Percentiles rank a stretch among this genome's conserved stretches.
Evolutionary conservation across 2,113 vertebrate genomes (phyloP).

Genomic region (Sebastes fasciatus): DNA sequence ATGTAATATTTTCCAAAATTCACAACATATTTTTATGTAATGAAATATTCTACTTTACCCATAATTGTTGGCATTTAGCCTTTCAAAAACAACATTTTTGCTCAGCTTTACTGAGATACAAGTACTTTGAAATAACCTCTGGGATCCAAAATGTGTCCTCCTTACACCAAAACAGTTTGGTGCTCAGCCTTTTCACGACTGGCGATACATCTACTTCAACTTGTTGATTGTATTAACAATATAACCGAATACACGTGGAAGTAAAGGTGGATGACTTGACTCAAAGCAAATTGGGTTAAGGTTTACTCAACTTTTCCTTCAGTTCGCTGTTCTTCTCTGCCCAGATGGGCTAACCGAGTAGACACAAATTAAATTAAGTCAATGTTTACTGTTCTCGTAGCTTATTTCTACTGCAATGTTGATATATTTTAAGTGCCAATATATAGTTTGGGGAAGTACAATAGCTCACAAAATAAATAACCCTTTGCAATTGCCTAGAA

Average conservation of each 20-base stretch:
- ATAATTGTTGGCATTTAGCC: too few species aligned
- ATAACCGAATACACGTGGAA: too few species aligned
- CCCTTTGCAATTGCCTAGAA: conserved; percentile 11
- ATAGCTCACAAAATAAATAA: conserved; percentile 25
- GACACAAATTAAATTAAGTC: conserved; percentile 4
- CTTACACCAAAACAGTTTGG: background rate
- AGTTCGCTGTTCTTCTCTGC: conserved; percentile 1
- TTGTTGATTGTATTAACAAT: background rate
- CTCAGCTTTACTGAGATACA: too few species aligned
- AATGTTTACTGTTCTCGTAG: background rate
- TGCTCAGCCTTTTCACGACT: background rate
- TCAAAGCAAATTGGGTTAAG: background rate
- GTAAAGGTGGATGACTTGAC: conserved; percentile 9
- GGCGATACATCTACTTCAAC: background rate
- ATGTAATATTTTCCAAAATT: too few species aligned
- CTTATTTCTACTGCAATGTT: conserved; percentile 9
- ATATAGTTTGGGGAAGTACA: conserved; percentile 23
- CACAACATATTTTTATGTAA: too few species aligned
- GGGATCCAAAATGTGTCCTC: background rate
- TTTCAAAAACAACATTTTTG: too few species aligned
- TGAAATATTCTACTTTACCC: too few species aligned
- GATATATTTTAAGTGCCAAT: conserved; percentile 13
- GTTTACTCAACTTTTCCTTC: background rate
- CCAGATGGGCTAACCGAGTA: conserved; percentile 21
- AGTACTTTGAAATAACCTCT: background rate